These are phyloP conservation scores for Sylvia borin DNA, from an alignment of 2,797 vertebrate genomes.

Conservation along the genomic window DNA sequence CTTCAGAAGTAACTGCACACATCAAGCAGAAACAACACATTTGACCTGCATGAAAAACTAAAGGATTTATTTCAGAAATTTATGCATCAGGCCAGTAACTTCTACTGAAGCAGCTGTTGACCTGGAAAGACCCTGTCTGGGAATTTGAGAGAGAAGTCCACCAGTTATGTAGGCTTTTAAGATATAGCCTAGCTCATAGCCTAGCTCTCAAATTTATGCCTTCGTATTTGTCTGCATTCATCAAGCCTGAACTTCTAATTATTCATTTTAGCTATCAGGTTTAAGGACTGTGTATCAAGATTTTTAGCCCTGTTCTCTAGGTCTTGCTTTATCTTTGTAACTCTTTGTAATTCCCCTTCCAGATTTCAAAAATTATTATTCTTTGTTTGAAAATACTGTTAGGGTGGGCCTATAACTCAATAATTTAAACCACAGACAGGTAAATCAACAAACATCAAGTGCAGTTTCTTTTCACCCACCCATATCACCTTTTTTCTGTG, in stretches of 20 bases:
- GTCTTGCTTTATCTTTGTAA: not conserved
- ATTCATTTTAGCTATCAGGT: not conserved
- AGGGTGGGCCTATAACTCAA: not conserved
- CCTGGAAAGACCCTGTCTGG: not conserved
- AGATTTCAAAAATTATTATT: not conserved
- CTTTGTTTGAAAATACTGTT: not conserved
- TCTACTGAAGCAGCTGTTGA: not conserved
- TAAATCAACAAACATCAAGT: not conserved
- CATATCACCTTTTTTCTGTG: not conserved
- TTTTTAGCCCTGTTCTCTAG: not conserved
- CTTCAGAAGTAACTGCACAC: not conserved
- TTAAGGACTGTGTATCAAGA: not conserved
- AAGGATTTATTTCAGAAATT: not conserved
- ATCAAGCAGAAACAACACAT: not conserved
- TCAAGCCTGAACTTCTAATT: not conserved
- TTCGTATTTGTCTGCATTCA: not conserved
- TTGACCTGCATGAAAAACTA: not conserved
- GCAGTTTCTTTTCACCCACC: not conserved
- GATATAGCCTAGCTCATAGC: not conserved
- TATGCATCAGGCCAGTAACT: not conserved
- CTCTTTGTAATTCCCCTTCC: not conserved
- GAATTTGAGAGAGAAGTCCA: not conserved
- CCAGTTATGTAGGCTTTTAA: not conserved
- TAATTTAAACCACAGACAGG: not conserved
- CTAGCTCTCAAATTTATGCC: not conserved